These are phyloP conservation scores for Biston betularia DNA, from an alignment of 2,888 invertebrate genomes.

Conservation along the genomic window DNA sequence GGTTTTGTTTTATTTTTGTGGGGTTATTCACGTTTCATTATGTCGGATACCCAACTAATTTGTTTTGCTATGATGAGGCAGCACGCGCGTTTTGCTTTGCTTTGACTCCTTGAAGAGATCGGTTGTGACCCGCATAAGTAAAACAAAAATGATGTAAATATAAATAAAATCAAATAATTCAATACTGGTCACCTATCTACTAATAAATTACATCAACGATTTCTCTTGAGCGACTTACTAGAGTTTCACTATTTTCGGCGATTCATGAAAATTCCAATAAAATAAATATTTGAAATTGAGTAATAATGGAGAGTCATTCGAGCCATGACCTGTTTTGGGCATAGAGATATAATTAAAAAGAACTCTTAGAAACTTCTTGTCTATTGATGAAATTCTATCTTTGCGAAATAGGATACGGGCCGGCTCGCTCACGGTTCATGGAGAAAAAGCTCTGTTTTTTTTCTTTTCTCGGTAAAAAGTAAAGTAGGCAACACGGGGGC, in stretches of 20 bases:
- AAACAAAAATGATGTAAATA: no score
- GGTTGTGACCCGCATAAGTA: no score
- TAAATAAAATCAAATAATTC: not conserved
- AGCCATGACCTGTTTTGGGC: conserved; percentile 64
- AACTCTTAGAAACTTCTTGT: conserved; percentile 77
- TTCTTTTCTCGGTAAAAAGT: conserved; percentile 69
- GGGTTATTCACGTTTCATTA: no score
- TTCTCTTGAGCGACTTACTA: conserved; percentile 11
- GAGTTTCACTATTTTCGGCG: conserved; percentile 25
- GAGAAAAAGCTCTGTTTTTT: conserved; percentile 63
- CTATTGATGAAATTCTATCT: conserved; percentile 79
- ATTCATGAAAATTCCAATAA: conserved; percentile 47
- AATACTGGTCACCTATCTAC: not conserved
- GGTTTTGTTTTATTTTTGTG: no score
- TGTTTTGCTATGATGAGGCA: no score
- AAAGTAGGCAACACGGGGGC: conserved; percentile 63
- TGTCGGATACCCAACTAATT: no score
- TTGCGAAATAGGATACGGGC: conserved; percentile 77
- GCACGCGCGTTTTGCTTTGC: no score
- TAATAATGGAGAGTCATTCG: conserved; percentile 54
- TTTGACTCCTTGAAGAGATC: no score
- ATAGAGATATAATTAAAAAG: conserved; percentile 75
- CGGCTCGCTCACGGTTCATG: conserved; percentile 58
- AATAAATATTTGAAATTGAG: conserved; percentile 35
- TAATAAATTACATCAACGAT: not conserved